Evolutionary conservation across 1,140 invertebrate species (phyloP).

Genomic region (Globodera ellingtonae): DNA sequence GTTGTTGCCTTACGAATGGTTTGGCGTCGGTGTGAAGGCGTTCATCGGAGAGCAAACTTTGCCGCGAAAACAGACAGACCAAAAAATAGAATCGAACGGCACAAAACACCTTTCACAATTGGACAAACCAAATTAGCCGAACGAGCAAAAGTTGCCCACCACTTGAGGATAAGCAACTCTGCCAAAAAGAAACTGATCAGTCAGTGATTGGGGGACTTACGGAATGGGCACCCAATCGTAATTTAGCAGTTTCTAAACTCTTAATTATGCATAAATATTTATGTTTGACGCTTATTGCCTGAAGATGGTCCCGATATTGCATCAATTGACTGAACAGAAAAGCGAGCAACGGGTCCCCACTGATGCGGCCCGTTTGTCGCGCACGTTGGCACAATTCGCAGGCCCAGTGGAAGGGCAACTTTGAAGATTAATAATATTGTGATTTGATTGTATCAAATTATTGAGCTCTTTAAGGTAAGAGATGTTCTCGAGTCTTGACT

Average conservation of each 20-base stretch:
- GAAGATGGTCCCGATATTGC: not conserved
- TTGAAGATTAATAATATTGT: no score
- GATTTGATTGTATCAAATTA: no score
- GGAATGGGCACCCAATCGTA: slow-evolving; percentile 46
- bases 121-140: not conserved
- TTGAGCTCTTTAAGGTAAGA: no score
- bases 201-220: not conserved
- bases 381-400: slow-evolving; percentile 6
- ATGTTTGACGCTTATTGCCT: no score
- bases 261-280: not conserved
- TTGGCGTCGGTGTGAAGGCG: not conserved
- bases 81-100: slow-evolving; percentile 44
- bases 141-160: not conserved
- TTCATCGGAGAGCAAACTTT: slow-evolving; percentile 18
- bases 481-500: no score
- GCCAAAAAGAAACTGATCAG: not conserved
- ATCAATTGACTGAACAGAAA: not conserved
- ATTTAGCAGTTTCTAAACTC: slow-evolving; percentile 37
- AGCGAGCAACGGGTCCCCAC: slow-evolving; percentile 18
- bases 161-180: not conserved
- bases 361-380: slow-evolving; percentile 12
- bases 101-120: slow-evolving; percentile 11
- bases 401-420: slow-evolving; percentile 23
- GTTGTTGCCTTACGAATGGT: not conserved
- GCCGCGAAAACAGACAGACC: slow-evolving; percentile 44